phyloP scores from a whole-genome alignment of 2,113 vertebrate species.

The Hypanus sabinus region DNA sequence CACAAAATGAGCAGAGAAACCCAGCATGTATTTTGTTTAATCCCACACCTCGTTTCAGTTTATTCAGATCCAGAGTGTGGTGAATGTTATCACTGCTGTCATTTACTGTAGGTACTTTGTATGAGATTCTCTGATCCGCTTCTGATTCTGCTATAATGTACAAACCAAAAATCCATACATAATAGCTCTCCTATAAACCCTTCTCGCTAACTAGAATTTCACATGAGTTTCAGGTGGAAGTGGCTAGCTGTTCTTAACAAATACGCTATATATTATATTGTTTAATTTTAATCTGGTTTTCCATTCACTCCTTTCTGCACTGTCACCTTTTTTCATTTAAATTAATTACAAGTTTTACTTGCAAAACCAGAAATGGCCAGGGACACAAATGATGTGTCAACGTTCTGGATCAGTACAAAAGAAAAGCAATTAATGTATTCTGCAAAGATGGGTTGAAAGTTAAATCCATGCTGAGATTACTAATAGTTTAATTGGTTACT shows the following conservation, averaged over 20 bases:
- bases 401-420: neutral
- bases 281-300: neutral
- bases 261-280: neutral
- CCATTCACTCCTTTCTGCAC: too few relatives aligned
- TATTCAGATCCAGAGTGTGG: neutral
- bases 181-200: neutral
- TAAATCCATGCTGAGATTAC: neutral
- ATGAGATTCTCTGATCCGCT: neutral
- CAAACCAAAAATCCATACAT: conserved; percentile 18
- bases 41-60: conserved; percentile 4
- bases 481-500: neutral
- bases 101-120: neutral
- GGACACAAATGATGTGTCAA: neutral
- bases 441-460: neutral
- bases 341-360: neutral
- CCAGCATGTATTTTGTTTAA: neutral
- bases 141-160: neutral
- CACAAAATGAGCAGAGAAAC: neutral
- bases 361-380: neutral
- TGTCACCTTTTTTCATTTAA: neutral
- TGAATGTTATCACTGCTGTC: neutral
- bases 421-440: neutral
- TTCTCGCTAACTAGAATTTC: neutral
- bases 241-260: neutral
- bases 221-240: neutral